Evolutionary conservation across 2,888 invertebrate species (phyloP), one percentile per base, ranked within the genome.

Genomic region (Drosophila melanosoma): DNA sequence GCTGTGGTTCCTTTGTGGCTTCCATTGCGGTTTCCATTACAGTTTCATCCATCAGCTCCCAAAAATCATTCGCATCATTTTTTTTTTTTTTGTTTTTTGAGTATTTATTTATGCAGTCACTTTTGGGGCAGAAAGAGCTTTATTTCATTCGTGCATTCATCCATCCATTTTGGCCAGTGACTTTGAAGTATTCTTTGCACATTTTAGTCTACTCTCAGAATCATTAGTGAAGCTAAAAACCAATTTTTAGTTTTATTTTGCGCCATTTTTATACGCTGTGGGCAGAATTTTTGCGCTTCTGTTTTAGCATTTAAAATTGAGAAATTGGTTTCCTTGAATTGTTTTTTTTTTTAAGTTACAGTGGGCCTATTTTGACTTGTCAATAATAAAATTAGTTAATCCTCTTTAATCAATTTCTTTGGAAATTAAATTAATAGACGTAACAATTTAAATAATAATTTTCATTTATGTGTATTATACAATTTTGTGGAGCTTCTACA

Each of bases 281-380:
- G 69, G 86, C 76, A 61, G 45, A 72, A 86, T 82, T 86, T 86
- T 82, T 86, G 76, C 74, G 86, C 88, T 81, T 88, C 86, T 86
- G 84, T 83, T 81, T 80, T 69, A 53, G 70, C 66, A 63, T 76
- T 81, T 76, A 66, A 82, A 74, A 76, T 88, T 86, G 77, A 81
- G 72, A 86, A 83, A 86, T 86, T 82, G 82, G 62, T 79, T 86
- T 69, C 51, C 79, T 74, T 88, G 86, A 83, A n/a, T n/a, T n/a
- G n/a, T n/a, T 79, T 83, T 82, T 76, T 71, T 77, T 68, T 12
- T 29, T 12, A 7, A 33, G 26, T 5, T 20, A 74, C 74, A 48
- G 49, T 66, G 77, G 57, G 20, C 15, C 12, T 26, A 26, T 1
- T 12, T 8, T 2, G 33, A 17, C 17, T n/a, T 1, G 2, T 8